These are phyloP conservation scores for Limnephilus marmoratus DNA, from an alignment of 2,888 invertebrate species.

Conservation along the genomic window DNA sequence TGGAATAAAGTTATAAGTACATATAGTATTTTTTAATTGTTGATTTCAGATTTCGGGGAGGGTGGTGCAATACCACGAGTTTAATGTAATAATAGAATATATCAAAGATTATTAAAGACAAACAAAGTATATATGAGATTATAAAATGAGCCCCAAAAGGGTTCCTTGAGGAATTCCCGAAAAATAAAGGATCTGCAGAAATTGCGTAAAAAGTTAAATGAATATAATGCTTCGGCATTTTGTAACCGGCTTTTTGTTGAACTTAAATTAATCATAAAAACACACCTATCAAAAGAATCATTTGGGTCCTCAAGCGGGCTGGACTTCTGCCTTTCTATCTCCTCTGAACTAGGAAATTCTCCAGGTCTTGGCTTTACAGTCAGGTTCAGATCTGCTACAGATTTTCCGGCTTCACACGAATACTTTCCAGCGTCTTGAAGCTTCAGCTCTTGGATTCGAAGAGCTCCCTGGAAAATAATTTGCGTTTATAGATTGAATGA, in stretches of 20 bases:
- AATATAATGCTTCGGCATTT: background rate
- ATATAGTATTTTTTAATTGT: no score
- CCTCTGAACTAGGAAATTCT: constrained; percentile 88
- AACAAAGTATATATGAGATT: background rate
- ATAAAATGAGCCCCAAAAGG: background rate
- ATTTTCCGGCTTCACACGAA: constrained; percentile 90
- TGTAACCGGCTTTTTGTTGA: background rate
- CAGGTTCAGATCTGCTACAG: constrained; percentile 88
- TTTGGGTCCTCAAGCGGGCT: constrained; percentile 72
- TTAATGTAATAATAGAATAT: no score
- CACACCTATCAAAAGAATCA: constrained; percentile 74
- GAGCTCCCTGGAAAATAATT: constrained; percentile 79
- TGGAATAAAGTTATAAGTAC: background rate
- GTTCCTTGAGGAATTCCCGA: background rate
- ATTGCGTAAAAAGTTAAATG: no score
- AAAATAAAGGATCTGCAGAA: background rate
- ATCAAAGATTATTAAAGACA: no score
- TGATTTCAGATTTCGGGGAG: no score
- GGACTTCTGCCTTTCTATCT: constrained; percentile 79
- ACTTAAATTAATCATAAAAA: constrained; percentile 66
- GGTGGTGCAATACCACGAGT: no score
- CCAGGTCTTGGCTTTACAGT: constrained; percentile 88
- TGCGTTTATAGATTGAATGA: background rate
- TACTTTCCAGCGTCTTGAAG: constrained; percentile 91
- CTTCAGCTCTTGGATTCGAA: constrained; percentile 89